Base-by-base conservation (phyloP, 2,113 vertebrate species). In the Pollimyrus isidori region DNA sequence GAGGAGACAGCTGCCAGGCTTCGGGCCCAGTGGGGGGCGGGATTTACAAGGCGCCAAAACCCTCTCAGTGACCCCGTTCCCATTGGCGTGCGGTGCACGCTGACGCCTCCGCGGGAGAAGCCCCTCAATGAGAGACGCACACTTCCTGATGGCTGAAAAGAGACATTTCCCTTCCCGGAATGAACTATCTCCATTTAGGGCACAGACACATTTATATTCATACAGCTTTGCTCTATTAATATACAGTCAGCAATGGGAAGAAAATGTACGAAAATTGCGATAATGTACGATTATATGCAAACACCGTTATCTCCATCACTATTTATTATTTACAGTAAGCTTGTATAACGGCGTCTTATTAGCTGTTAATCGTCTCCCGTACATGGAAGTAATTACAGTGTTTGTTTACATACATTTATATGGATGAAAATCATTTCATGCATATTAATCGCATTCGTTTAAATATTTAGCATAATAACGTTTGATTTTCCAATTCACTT, bases 391-490 rank as follows among this genome's bases (percentile, higher is more conserved):
- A 53, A 35, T 87, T 53, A 52, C 26, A 48, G 46, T 86, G 83
- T 86, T 86, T 86, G 49, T 87, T 87, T 87, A 87, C 85, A 53
- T 87, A 53, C 50, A 87, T 87, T 87, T 87, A 87, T 87, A 87
- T 87, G 50, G 46, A 48, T 53, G 50, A 87, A 53, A 87, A 87
- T 87, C 46, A 87, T 87, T 56, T n/a, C 49, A 87, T 87, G 49
- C 49, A 52, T 53, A 87, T 87, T 87, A 87, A 87, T 87, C 30
- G 0, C n/a, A 35, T n/a, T 53, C n/a, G 85, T 87, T 87, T 87
- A 87, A 87, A 87, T 87, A 53, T 87, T 87, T 87, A 87, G 26
- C 48, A 53, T 87, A 53, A 35, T 53, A 87, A 26, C 42, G 21
- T 87, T 87, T 87, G 50, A 87, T 87, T 87, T 87, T 53, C 85